Evolutionary conservation across 2,888 invertebrate species (phyloP), one percentile per base, ranked within the genome.

Genomic region (Xestia rhomboidea): DNA sequence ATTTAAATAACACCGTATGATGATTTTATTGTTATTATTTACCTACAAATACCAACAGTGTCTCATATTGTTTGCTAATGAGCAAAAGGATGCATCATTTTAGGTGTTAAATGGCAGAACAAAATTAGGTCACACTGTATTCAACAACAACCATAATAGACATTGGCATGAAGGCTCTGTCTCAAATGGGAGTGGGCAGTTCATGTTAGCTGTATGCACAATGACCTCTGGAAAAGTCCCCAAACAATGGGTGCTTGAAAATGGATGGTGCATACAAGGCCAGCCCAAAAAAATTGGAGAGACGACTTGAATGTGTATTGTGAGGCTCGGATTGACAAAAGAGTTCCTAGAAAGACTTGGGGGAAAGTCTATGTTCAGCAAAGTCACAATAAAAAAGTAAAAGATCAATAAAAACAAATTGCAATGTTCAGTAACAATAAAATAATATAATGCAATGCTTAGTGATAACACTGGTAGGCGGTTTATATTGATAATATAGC

Each of bases 21-120:
- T 27, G 38, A 13, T 57, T 44, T 27, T 15, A 44, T 57, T 73
- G 73, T 73, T 54, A 38, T 18, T 71, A 4, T 51, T 68, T 57
- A 57, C 44, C n/a, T 44, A 15, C 2, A 44, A 34, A 18, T 7
- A 46, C 30, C 15, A n/a, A 11, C 11, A 57, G 57, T 44, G 57
- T 70, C 34, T 34, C 24, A 62, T 62, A 62, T 24, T 34, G 21
- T 24, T 62, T 24, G 34, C 11, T 34, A 38, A 38, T 0, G 62
- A 38, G 24, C 13, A 6, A 24, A 34, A 1, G 1, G 24, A 63
- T 38, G 5, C 30, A 30, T 34, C 8, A 60, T 60, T 60, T 21
- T 60, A 60, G 30, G 10, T 21, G 10, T 30, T 8, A 62, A 54
- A n/a, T 11, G n/a, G 11, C 62, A 38, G 18, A 24, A 34, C 34